phyloP scores from a whole-genome alignment of 2,888 invertebrate species.

The Holacanthella duospinosa region DNA sequence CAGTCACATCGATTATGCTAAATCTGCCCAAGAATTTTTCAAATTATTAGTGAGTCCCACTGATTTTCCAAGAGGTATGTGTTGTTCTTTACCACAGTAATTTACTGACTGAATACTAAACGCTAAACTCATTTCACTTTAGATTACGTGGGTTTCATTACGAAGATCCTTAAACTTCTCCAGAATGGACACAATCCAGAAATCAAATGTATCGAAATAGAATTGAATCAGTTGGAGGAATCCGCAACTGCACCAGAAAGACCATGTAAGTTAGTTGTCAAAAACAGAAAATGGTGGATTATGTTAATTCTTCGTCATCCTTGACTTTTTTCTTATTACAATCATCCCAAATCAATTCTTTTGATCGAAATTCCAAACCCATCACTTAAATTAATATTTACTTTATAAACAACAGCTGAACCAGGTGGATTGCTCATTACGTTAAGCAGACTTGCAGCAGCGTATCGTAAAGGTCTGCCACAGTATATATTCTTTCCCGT shows the following conservation, averaged over 20 bases:
- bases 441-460: constrained; percentile 21
- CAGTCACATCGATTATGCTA: constrained; percentile 60
- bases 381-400: too few relatives aligned
- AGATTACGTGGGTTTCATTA: constrained; percentile 99
- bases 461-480: constrained; percentile 15
- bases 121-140: constrained; percentile 40
- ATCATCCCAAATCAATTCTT: too few relatives aligned
- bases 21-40: constrained; percentile 88
- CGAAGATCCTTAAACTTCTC: constrained; percentile 93
- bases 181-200: constrained; percentile 68
- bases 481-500: too few relatives aligned
- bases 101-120: neutral
- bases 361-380: too few relatives aligned
- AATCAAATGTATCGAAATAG: constrained; percentile 78
- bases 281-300: too few relatives aligned
- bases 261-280: constrained; percentile 48
- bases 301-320: too few relatives aligned
- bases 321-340: too few relatives aligned
- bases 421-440: constrained; percentile 38
- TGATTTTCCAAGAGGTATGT: constrained; percentile 89
- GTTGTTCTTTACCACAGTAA: neutral
- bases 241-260: constrained; percentile 62
- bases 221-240: constrained; percentile 73
- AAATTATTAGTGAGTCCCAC: constrained; percentile 85
- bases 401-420: constrained; percentile 30